A percentile compares a stretch with the other conserved stretches of the same genome.
These are phyloP conservation scores for Cydia pomonella DNA, from an alignment of 1,140 invertebrate species.

Conservation along the genomic window DNA sequence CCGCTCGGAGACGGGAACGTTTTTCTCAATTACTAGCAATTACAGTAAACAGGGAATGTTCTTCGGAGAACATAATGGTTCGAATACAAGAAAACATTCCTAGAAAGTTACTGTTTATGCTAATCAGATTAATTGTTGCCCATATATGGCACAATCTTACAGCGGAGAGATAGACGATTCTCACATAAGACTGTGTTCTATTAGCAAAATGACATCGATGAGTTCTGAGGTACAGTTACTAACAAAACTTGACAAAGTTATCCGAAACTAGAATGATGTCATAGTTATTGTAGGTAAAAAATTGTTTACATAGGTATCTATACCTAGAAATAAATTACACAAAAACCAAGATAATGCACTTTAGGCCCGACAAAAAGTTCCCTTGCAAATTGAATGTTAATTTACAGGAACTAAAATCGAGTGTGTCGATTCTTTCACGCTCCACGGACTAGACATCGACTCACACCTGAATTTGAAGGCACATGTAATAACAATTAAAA, in stretches of 20 bases:
- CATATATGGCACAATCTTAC: neutral
- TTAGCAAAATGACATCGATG: neutral
- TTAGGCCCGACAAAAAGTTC: too few species aligned
- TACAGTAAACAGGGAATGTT: conserved; percentile 26
- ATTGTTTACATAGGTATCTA: too few species aligned
- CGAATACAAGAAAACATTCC: conserved; percentile 1
- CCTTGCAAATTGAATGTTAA: too few species aligned
- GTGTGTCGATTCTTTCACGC: too few species aligned
- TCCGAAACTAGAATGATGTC: neutral
- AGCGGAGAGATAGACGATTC: neutral
- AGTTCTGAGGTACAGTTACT: neutral
- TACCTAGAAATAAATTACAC: too few species aligned
- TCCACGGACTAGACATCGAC: too few species aligned
- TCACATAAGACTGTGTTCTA: conserved; percentile 1
- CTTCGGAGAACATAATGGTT: conserved; percentile 12
- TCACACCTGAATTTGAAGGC: too few species aligned
- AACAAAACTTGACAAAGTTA: neutral
- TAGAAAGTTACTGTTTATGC: conserved; percentile 26
- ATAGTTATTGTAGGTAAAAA: too few species aligned
- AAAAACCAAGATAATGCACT: too few species aligned
- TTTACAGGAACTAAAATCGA: too few species aligned
- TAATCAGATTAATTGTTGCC: conserved; percentile 21
- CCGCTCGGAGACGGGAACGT: neutral
- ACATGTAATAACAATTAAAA: too few species aligned
- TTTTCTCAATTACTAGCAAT: conserved; percentile 31